phyloP scores from a whole-genome alignment of 30 jellyfish, hydroid and myxozoan genomes.

The Turritopsis dohrnii region DNA sequence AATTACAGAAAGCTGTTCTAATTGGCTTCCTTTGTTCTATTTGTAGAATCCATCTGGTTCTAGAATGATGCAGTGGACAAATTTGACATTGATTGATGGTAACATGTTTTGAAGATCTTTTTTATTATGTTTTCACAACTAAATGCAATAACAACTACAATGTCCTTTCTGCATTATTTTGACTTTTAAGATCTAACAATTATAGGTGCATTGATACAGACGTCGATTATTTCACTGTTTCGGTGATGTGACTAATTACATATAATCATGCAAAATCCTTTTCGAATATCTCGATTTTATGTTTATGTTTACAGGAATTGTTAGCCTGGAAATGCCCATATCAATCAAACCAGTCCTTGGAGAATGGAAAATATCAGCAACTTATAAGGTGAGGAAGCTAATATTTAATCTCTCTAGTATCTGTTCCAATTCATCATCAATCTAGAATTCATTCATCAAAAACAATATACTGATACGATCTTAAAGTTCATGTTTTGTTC shows the following conservation, averaged over 20 bases:
- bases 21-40: too few species aligned
- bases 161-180: neutral
- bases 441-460: too few species aligned
- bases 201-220: neutral
- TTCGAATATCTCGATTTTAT: neutral
- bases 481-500: neutral
- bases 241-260: neutral
- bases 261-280: neutral
- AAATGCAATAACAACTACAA: neutral
- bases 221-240: neutral
- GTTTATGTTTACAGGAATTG: conserved; percentile 32
- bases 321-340: conserved; percentile 38
- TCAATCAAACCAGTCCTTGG: conserved; percentile 70
- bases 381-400: conserved; percentile 32
- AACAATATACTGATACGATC: too few species aligned
- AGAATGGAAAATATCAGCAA: conserved; percentile 51
- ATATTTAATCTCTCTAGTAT: neutral
- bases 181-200: neutral
- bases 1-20: neutral
- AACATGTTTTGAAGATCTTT: neutral
- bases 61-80: conserved; percentile 72
- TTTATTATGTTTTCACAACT: neutral
- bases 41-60: conserved; percentile 73
- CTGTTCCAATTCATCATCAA: too few species aligned
- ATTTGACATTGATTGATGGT: conserved; percentile 36